These are phyloP conservation scores for Ctenodactylus gundi DNA, from an alignment of 2,113 vertebrate species.

Conservation along the genomic window DNA sequence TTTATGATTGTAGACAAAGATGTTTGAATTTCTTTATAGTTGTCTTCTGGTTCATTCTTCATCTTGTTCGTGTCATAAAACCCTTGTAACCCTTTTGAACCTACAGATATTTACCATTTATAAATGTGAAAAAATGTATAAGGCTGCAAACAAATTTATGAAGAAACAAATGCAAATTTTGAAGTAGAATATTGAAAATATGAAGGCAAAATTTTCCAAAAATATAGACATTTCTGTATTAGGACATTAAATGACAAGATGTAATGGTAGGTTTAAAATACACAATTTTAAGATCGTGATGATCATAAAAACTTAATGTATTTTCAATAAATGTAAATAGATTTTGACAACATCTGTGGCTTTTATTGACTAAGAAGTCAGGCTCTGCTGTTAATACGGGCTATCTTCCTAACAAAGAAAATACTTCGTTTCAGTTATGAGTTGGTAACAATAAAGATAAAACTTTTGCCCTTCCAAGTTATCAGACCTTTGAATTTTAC, in stretches of 20 bases:
- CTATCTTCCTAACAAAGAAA: slow-evolving; percentile 9
- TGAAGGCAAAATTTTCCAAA: not conserved
- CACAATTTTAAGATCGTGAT: not conserved
- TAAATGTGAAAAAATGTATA: not conserved
- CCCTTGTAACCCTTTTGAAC: not conserved
- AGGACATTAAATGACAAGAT: not conserved
- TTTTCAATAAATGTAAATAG: not conserved
- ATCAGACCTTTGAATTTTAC: not conserved
- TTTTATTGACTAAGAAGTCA: not conserved
- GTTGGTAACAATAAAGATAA: not conserved
- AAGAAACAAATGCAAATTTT: not conserved
- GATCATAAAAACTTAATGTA: not conserved
- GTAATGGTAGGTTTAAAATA: not conserved
- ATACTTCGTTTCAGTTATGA: slow-evolving; percentile 33
- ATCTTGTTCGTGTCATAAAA: not conserved
- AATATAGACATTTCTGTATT: not conserved
- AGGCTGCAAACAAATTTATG: not conserved
- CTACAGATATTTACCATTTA: not conserved
- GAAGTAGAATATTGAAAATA: not conserved
- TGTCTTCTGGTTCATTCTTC: not conserved
- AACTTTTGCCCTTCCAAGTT: not conserved
- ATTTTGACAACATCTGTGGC: not conserved
- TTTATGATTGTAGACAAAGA: not conserved
- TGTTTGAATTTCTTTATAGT: not conserved
- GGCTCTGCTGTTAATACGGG: not conserved